Conservation (phyloP, 2,888 invertebrate species). For the Campoplex nolae region DNA sequence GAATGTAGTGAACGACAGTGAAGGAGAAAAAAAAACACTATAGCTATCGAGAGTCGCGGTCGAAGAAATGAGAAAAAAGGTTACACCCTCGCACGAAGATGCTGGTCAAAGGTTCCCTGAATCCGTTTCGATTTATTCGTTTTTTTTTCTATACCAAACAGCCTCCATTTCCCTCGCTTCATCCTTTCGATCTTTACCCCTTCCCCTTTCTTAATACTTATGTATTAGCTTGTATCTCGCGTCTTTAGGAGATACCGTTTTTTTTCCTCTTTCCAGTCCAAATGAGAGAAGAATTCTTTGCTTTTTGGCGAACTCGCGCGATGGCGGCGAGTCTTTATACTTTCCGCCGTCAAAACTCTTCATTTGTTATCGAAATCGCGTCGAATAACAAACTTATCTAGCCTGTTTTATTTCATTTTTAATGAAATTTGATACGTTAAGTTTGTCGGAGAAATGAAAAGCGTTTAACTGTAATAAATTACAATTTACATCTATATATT, state of each 20-base stretch:
- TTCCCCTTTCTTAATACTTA: conserved; percentile 26
- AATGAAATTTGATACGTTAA: not conserved
- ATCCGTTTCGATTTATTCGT: conserved; percentile 64
- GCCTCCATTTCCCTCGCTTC: conserved; percentile 27
- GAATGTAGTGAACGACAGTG: conserved; percentile 35
- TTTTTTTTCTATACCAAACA: conserved; percentile 51
- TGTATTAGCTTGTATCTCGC: conserved; percentile 44
- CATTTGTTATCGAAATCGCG: conserved; percentile 35
- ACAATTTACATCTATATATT: conserved; percentile 12
- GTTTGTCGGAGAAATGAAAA: conserved; percentile 8
- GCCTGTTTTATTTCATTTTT: not conserved
- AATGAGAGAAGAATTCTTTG: conserved; percentile 54
- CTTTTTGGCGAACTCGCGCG: conserved; percentile 34
- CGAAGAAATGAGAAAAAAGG: conserved; percentile 4
- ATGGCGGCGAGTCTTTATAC: conserved; percentile 53
- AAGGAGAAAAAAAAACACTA: not conserved
- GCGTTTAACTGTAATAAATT: conserved; percentile 2
- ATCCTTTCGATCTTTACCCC: conserved; percentile 12
- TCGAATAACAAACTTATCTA: not conserved
- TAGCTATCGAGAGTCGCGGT: conserved; percentile 29
- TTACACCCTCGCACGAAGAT: conserved; percentile 43
- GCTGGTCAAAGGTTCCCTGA: conserved; percentile 59
- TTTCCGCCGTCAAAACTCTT: not conserved
- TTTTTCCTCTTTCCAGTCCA: conserved; percentile 22
- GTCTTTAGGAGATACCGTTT: conserved; percentile 44